phyloP scores from a whole-genome alignment of 2,888 invertebrate genomes.

The Drosophila niveifrons region DNA sequence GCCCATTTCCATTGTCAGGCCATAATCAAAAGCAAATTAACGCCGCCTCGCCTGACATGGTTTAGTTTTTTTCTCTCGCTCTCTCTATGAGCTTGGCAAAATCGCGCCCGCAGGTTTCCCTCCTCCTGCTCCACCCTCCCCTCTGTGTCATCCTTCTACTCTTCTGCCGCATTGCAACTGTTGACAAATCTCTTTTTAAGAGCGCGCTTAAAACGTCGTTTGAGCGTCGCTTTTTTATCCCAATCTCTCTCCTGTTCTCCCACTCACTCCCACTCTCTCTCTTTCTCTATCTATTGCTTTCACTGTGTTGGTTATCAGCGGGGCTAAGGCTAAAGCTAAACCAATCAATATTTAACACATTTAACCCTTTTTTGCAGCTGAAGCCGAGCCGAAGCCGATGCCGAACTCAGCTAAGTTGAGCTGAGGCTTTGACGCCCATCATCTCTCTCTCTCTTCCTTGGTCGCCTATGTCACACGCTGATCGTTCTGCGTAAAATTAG shows the following conservation, averaged over 20 bases:
- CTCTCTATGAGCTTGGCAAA: slow-evolving; percentile 2
- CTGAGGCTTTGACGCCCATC: slow-evolving; percentile 41
- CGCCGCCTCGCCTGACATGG: slow-evolving; percentile 58
- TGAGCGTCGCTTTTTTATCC: slow-evolving; percentile 52
- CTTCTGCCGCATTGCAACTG: slow-evolving; percentile 72
- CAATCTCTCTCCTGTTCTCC: background rate
- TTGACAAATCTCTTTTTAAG: slow-evolving; percentile 80
- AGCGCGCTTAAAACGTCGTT: slow-evolving; percentile 80
- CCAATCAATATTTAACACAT: slow-evolving; percentile 77
- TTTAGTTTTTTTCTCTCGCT: slow-evolving; percentile 35
- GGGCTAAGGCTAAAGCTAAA: slow-evolving; percentile 56
- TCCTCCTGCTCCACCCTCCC: background rate
- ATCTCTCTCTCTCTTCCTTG: slow-evolving; percentile 30
- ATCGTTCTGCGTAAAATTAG: slow-evolving; percentile 77
- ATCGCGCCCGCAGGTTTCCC: slow-evolving; percentile 42
- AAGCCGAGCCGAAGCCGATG: slow-evolving; percentile 29
- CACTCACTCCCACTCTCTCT: background rate
- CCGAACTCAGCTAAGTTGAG: background rate
- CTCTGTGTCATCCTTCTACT: background rate
- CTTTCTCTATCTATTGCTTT: slow-evolving; percentile 1
- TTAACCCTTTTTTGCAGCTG: slow-evolving; percentile 69
- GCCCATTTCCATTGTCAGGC: slow-evolving; percentile 57
- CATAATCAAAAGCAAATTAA: slow-evolving; percentile 79
- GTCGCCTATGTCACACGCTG: slow-evolving; percentile 39
- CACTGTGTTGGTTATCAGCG: slow-evolving; percentile 34